A percentile compares a stretch with the other conserved stretches of the same genome.
Conservation (phyloP, 2,888 invertebrate species). For the Heliconius hortense region DNA sequence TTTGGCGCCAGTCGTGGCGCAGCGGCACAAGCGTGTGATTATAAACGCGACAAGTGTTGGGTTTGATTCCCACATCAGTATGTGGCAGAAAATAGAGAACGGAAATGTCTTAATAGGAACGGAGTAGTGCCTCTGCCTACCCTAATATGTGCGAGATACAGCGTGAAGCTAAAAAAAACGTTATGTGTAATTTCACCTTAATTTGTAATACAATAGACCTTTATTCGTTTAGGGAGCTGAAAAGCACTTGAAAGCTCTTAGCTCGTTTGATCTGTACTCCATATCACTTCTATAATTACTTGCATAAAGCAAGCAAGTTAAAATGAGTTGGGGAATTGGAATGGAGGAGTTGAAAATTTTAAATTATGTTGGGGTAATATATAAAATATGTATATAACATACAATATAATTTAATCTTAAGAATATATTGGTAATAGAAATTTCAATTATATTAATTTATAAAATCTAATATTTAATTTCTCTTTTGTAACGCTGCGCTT, state of each 20-base stretch:
- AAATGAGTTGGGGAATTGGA: slow-evolving; percentile 4
- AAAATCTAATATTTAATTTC: background rate
- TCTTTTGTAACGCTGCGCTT: no score
- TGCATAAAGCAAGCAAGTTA: background rate
- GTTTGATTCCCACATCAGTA: background rate
- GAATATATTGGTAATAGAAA: no score
- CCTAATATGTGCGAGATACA: background rate
- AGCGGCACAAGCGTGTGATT: no score
- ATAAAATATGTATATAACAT: no score
- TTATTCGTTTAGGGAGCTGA: background rate
- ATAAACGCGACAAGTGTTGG: no score
- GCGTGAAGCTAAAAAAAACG: no score
- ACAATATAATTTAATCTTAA: no score
- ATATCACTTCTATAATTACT: slow-evolving; percentile 3
- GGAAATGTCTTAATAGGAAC: background rate
- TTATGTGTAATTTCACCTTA: background rate
- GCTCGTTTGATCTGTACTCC: slow-evolving; percentile 2
- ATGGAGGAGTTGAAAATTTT: background rate
- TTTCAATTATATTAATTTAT: no score
- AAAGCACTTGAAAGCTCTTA: background rate
- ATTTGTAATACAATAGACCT: background rate
- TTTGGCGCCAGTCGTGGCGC: no score
- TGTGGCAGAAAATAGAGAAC: background rate
- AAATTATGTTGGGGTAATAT: background rate
- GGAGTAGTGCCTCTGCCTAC: background rate